Percentiles rank a stretch among this genome's conserved stretches.
These are phyloP conservation scores for Lacanobia oleracea DNA, from an alignment of 2,888 invertebrate genomes.

Conservation along the genomic window DNA sequence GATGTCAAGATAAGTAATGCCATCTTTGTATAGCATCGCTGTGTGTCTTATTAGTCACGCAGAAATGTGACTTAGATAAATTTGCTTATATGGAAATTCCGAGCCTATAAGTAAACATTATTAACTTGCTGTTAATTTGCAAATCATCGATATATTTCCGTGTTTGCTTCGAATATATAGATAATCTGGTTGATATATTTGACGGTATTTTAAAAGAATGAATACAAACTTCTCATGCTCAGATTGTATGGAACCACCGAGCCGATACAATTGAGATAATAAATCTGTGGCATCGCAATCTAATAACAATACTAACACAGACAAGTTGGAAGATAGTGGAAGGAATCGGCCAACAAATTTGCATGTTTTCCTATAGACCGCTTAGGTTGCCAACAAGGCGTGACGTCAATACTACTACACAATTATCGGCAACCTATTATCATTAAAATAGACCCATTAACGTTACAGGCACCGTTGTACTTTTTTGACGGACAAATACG, in stretches of 20 bases:
- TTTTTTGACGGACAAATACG: slow-evolving; percentile 54
- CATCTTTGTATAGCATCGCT: slow-evolving; percentile 45
- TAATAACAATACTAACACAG: slow-evolving; percentile 58
- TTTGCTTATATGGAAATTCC: slow-evolving; percentile 53
- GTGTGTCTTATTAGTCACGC: slow-evolving; percentile 56
- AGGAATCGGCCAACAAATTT: slow-evolving; percentile 63
- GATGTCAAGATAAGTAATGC: slow-evolving; percentile 43
- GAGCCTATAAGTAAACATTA: slow-evolving; percentile 54
- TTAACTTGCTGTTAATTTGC: slow-evolving; percentile 37
- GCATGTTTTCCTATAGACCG: slow-evolving; percentile 64
- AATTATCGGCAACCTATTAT: slow-evolving; percentile 68
- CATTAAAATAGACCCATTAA: slow-evolving; percentile 69
- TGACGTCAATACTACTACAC: slow-evolving; percentile 67
- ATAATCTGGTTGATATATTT: slow-evolving; percentile 12
- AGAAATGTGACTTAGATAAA: slow-evolving; percentile 53
- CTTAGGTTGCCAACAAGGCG: slow-evolving; percentile 61
- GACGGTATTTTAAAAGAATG: slow-evolving; percentile 12
- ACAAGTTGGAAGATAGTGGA: slow-evolving; percentile 59
- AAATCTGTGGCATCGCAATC: slow-evolving; percentile 52
- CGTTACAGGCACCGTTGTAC: slow-evolving; percentile 58
- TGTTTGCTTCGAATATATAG: slow-evolving; percentile 6
- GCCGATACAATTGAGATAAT: slow-evolving; percentile 48
- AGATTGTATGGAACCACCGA: slow-evolving; percentile 26
- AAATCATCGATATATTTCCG: slow-evolving; percentile 39
- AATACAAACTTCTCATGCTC: slow-evolving; percentile 17